Evolutionary conservation across 2,888 invertebrate genomes (phyloP).

Genomic region (Atrina japonica): DNA sequence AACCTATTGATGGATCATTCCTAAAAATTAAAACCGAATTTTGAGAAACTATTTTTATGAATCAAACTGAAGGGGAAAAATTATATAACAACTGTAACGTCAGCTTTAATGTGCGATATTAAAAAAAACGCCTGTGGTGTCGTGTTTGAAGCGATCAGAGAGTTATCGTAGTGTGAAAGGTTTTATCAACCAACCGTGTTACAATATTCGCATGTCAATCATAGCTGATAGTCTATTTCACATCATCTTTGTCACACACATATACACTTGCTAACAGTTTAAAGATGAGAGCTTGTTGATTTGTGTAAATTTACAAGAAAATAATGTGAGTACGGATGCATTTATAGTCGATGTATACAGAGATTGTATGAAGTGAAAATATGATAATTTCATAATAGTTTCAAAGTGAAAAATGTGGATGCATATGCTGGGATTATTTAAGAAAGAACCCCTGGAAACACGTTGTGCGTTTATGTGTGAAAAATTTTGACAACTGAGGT

Average conservation of each 20-base stretch:
- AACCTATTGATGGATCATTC: too few species aligned
- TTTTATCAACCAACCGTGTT: conserved; percentile 6
- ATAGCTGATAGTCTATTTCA: neutral
- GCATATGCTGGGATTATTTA: neutral
- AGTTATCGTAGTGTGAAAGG: conserved; percentile 1
- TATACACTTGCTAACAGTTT: neutral
- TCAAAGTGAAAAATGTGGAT: neutral
- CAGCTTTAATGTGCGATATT: too few species aligned
- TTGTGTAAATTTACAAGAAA: conserved; percentile 13
- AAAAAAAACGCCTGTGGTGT: conserved; percentile 5
- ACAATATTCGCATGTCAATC: conserved; percentile 9
- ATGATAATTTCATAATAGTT: conserved; percentile 1
- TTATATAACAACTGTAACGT: too few species aligned
- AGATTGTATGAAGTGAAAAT: neutral
- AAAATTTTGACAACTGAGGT: too few species aligned
- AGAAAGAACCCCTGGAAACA: neutral
- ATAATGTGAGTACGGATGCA: neutral
- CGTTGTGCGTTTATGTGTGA: too few species aligned
- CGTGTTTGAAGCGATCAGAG: neutral
- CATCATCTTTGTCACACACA: conserved; percentile 16
- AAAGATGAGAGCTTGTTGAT: conserved; percentile 8
- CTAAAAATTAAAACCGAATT: too few species aligned
- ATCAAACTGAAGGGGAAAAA: too few species aligned
- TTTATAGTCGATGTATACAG: too few species aligned
- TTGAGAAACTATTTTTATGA: too few species aligned